phyloP scores from a whole-genome alignment of 1,140 invertebrate genomes.

The Trichonephila inaurata region DNA sequence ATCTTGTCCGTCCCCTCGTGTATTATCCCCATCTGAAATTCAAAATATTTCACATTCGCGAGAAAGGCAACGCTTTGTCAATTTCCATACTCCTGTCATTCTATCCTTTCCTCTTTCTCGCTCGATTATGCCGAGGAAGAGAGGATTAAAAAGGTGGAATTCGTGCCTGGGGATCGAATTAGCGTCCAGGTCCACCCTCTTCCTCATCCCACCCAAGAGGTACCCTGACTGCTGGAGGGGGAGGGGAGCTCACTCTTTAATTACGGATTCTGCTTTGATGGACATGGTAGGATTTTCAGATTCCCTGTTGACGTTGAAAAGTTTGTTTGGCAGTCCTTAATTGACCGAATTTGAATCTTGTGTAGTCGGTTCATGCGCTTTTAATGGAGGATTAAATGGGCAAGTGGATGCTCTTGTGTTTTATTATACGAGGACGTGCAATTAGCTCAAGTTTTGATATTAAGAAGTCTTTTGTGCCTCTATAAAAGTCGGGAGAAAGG shows the following conservation, averaged over 20 bases:
- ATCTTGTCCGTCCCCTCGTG: not conserved
- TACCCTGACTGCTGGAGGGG: not conserved
- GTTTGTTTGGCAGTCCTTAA: not conserved
- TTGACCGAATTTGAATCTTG: not conserved
- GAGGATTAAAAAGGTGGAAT: conserved; percentile 19
- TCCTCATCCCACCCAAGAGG: not conserved
- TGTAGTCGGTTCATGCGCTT: too few relatives aligned
- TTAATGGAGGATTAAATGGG: too few relatives aligned
- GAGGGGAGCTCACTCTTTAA: not conserved
- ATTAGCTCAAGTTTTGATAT: too few relatives aligned
- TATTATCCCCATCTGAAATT: not conserved
- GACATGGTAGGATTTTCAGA: not conserved
- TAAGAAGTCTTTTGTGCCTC: too few relatives aligned
- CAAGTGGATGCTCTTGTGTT: too few relatives aligned
- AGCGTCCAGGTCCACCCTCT: not conserved
- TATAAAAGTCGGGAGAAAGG: too few relatives aligned
- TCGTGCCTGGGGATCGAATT: not conserved
- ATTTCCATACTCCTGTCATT: conserved; percentile 23
- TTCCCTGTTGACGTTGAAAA: not conserved
- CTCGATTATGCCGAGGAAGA: not conserved
- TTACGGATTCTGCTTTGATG: not conserved
- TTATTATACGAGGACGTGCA: too few relatives aligned
- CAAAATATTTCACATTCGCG: not conserved
- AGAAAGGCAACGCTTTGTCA: not conserved
- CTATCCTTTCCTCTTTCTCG: not conserved